These are phyloP conservation scores for Balaeniceps rex DNA, from an alignment of 2,113 vertebrate species.

Conservation along the genomic window DNA sequence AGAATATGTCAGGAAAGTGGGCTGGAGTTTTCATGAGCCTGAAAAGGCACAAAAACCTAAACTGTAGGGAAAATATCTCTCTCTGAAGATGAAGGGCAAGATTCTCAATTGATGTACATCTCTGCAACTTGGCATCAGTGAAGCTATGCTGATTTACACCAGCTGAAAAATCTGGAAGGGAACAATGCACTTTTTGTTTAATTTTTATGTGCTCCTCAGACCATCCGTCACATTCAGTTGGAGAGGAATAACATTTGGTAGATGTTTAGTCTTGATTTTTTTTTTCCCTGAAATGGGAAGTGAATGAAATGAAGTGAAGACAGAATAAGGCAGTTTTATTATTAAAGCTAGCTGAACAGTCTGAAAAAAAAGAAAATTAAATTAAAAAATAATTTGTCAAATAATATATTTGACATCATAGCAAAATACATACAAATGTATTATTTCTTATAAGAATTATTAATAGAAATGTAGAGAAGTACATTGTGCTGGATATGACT, in stretches of 20 bases:
- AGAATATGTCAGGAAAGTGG: neutral
- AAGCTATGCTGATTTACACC: constrained; percentile 46
- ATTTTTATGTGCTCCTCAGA: constrained; percentile 47
- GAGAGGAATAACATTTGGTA: constrained; percentile 54
- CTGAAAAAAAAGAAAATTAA: constrained; percentile 6
- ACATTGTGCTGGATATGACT: neutral
- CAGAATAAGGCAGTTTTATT: constrained; percentile 29
- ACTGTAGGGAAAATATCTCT: neutral
- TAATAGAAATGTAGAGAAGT: neutral
- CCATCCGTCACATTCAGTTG: constrained; percentile 34
- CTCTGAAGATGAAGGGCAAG: constrained; percentile 23
- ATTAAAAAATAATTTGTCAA: neutral
- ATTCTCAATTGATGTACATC: constrained; percentile 41
- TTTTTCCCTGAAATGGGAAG: constrained; percentile 29
- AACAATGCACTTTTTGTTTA: constrained; percentile 60
- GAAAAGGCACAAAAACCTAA: neutral
- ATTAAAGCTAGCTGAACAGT: constrained; percentile 2
- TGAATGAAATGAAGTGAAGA: constrained; percentile 39
- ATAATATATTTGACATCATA: constrained; percentile 22
- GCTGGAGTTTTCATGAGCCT: neutral
- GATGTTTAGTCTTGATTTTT: constrained; percentile 51
- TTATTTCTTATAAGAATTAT: neutral
- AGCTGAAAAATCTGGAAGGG: constrained; percentile 60
- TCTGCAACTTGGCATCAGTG: constrained; percentile 30
- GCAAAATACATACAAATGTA: neutral